Conservation (phyloP, 1,140 invertebrate genomes). For the Caerostris darwini region DNA sequence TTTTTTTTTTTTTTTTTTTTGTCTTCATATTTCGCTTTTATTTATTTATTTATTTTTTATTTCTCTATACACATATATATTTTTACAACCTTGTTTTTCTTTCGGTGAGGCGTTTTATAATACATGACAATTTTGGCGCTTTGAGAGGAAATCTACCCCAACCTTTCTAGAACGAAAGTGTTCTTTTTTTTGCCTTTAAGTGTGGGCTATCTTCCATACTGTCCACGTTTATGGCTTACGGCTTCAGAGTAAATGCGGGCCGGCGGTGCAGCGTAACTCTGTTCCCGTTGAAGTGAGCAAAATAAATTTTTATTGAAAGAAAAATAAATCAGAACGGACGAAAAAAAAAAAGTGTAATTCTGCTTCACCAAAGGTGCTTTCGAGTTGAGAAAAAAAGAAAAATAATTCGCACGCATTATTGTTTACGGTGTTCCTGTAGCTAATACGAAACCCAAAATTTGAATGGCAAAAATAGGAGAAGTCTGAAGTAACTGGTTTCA, state of each 20-base stretch:
- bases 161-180: not conserved
- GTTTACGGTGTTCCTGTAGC: no score
- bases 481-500: no score
- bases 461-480: no score
- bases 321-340: not conserved
- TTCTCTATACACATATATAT: not conserved
- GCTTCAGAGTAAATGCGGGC: constrained; percentile 29
- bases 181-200: constrained; percentile 37
- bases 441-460: no score
- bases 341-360: not conserved
- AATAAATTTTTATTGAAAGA: constrained; percentile 48
- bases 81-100: constrained; percentile 38
- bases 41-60: not conserved
- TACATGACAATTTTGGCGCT: not conserved
- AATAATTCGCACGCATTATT: not conserved
- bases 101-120: not conserved
- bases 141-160: not conserved
- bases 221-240: constrained; percentile 60
- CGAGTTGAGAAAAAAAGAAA: not conserved
- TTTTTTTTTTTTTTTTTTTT: constrained; percentile 22
- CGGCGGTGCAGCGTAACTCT: constrained; percentile 1
- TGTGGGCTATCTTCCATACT: constrained; percentile 53
- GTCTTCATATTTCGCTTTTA: not conserved
- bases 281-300: constrained; percentile 28
- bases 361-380: not conserved